Conservation (phyloP, 37 sponge, comb jelly and placozoan genomes). For the Spongia lamella region DNA sequence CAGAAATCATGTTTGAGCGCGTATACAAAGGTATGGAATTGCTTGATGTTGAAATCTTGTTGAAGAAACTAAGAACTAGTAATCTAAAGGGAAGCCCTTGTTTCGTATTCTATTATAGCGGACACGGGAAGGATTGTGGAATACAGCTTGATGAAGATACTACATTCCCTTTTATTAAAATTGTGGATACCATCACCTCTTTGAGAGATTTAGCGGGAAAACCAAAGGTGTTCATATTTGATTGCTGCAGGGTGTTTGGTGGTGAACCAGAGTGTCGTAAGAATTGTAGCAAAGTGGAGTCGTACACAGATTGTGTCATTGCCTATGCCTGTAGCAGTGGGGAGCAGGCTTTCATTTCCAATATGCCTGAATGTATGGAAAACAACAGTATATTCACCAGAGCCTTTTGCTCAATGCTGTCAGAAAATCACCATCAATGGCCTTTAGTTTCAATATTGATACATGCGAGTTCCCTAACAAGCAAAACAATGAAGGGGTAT, state of each 20-base stretch:
- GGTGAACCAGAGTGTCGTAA: neutral
- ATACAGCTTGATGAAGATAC: conserved; percentile 13
- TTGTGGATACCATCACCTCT: conserved; percentile 10
- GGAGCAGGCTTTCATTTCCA: too few relatives aligned
- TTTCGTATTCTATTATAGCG: conserved; percentile 48
- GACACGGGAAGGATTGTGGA: conserved; percentile 35
- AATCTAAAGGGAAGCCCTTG: conserved; percentile 28
- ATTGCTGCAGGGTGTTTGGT: conserved; percentile 17
- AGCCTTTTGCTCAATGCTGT: too few relatives aligned
- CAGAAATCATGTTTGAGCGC: neutral
- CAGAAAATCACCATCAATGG: too few relatives aligned
- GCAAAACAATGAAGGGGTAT: too few relatives aligned
- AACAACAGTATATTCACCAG: too few relatives aligned
- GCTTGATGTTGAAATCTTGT: neutral
- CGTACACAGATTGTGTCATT: too few relatives aligned
- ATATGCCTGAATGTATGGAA: too few relatives aligned
- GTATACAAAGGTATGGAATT: neutral
- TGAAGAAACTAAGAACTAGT: neutral
- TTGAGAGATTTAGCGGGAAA: neutral
- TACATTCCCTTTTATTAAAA: conserved; percentile 1
- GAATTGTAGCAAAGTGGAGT: too few relatives aligned
- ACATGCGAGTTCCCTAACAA: too few relatives aligned
- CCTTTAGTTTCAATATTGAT: too few relatives aligned
- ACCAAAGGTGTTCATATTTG: conserved; percentile 66
- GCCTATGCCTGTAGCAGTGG: too few relatives aligned